phyloP scores from a whole-genome alignment of 2,888 invertebrate genomes.

The Amphipyra tragopoginis region DNA sequence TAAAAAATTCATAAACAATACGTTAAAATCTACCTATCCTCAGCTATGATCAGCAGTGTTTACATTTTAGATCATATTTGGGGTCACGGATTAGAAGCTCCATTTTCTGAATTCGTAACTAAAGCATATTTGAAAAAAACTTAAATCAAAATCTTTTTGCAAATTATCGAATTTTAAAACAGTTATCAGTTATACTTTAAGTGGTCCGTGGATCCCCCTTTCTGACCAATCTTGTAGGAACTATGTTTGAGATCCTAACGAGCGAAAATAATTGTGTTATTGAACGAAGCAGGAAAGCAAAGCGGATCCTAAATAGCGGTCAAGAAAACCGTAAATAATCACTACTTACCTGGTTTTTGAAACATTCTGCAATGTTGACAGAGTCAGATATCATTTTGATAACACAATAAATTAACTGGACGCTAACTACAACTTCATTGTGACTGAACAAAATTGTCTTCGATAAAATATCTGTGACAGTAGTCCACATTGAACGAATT shows the following conservation, averaged over 20 bases:
- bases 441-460: slow-evolving; percentile 12
- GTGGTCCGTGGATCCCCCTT: too few relatives aligned
- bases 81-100: too few relatives aligned
- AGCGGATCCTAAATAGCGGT: not conserved
- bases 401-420: slow-evolving; percentile 21
- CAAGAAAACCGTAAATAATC: not conserved
- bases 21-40: too few relatives aligned
- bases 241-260: not conserved
- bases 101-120: too few relatives aligned
- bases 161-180: too few relatives aligned
- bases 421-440: slow-evolving; percentile 34
- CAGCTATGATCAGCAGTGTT: too few relatives aligned
- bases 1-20: too few relatives aligned
- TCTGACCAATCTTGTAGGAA: too few relatives aligned
- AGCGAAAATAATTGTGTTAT: not conserved
- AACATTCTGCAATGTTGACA: slow-evolving; percentile 16
- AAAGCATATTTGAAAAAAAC: too few relatives aligned
- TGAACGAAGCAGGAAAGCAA: not conserved
- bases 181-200: too few relatives aligned
- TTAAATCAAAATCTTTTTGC: too few relatives aligned
- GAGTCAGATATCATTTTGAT: slow-evolving; percentile 35
- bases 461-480: slow-evolving; percentile 8
- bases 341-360: slow-evolving; percentile 37
- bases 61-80: too few relatives aligned
- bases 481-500: slow-evolving; percentile 33